phyloP scores from a whole-genome alignment of 2,888 invertebrate genomes.

The Pseudococcus viburni region DNA sequence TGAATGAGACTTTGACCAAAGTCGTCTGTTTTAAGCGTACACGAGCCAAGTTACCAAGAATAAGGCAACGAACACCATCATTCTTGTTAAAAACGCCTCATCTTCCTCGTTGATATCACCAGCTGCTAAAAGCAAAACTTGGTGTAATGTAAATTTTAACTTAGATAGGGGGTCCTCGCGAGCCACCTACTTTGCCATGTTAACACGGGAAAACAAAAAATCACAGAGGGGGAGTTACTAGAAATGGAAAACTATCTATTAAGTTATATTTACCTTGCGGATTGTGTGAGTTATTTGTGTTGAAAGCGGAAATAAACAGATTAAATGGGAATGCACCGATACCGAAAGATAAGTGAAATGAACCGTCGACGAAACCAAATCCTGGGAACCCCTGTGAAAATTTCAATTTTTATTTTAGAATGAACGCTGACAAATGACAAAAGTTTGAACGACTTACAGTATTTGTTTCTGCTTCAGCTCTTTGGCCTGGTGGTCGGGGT shows the following conservation, averaged over 20 bases:
- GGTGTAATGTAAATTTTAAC: constrained; percentile 21
- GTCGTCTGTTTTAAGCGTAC: constrained; percentile 57
- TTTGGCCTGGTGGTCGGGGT: constrained; percentile 93
- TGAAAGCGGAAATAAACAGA: constrained; percentile 84
- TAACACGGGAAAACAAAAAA: not conserved
- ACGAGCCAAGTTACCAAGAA: constrained; percentile 58
- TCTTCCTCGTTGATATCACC: constrained; percentile 60
- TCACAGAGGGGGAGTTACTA: constrained; percentile 8
- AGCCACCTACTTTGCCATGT: constrained; percentile 25
- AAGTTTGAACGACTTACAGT: constrained; percentile 71
- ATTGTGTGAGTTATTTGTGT: constrained; percentile 44
- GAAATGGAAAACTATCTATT: constrained; percentile 34
- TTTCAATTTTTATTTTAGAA: too few relatives aligned
- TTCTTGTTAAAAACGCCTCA: constrained; percentile 62
- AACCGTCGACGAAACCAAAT: constrained; percentile 86
- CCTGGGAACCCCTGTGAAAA: constrained; percentile 78
- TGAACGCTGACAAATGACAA: too few relatives aligned
- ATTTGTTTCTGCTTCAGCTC: constrained; percentile 91
- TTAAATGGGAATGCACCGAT: constrained; percentile 99
- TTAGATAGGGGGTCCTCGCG: not conserved
- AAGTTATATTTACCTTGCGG: constrained; percentile 24
- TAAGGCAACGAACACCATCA: constrained; percentile 53
- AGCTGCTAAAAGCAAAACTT: constrained; percentile 59
- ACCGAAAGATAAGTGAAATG: constrained; percentile 97
- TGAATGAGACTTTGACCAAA: not conserved